Conservation (phyloP, 2,888 invertebrate species). For the Laspeyria flexula region DNA sequence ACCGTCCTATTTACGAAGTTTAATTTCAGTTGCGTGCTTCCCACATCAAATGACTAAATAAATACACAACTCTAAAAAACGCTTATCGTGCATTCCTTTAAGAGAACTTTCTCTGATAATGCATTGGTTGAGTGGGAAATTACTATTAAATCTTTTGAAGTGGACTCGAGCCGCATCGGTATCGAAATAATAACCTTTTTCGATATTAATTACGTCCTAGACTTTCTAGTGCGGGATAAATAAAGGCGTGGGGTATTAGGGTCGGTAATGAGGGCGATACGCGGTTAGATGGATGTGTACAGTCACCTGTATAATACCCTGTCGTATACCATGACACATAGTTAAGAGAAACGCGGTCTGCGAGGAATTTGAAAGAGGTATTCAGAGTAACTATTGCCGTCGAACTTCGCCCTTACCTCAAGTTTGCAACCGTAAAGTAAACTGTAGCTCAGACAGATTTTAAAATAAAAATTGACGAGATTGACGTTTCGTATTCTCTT, state of each 20-base stretch:
- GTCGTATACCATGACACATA: constrained; percentile 18
- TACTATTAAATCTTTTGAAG: constrained; percentile 61
- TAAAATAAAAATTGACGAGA: no score
- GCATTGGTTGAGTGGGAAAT: constrained; percentile 57
- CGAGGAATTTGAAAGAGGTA: no score
- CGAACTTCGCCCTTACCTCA: no score
- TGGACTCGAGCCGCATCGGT: constrained; percentile 53
- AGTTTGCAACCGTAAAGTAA: no score
- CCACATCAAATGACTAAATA: constrained; percentile 41
- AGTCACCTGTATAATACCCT: constrained; percentile 41
- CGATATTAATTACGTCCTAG: constrained; percentile 80
- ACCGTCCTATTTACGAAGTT: no score
- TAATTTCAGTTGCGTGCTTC: constrained; percentile 13
- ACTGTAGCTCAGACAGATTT: no score
- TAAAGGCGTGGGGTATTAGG: constrained; percentile 63
- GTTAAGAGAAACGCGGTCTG: constrained; percentile 22
- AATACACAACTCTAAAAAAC: constrained; percentile 35
- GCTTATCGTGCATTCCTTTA: constrained; percentile 62
- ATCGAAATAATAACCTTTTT: constrained; percentile 80
- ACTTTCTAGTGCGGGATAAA: constrained; percentile 76
- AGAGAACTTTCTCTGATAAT: constrained; percentile 80
- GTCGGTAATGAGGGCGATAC: constrained; percentile 54
- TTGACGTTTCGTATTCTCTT: no score
- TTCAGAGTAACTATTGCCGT: no score
- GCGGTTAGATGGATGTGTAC: constrained; percentile 66